These are phyloP conservation scores for Corella eumyota DNA, from an alignment of 23 tunicate species.

Conservation along the genomic window DNA sequence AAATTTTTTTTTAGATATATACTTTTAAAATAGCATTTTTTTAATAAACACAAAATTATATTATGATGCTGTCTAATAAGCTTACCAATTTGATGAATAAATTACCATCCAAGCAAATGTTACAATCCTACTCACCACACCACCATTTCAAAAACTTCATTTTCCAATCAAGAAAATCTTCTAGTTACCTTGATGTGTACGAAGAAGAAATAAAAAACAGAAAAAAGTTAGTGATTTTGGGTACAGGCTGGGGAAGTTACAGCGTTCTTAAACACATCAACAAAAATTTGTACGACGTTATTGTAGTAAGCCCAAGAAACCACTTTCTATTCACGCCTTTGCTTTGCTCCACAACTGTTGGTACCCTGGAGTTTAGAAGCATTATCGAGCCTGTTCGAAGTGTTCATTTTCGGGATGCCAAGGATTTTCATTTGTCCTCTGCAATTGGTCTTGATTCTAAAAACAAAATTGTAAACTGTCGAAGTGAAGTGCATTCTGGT, in stretches of 20 bases:
- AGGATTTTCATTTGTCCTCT: conserved; percentile 70
- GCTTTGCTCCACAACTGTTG: conserved; percentile 88
- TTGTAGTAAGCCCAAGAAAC: conserved; percentile 83
- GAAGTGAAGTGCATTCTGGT: conserved; percentile 46
- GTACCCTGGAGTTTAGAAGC: conserved; percentile 89
- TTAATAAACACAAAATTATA: no score
- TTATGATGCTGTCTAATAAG: no score
- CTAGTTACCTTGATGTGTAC: no score
- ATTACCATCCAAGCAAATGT: no score
- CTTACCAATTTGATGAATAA: no score
- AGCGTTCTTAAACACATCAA: conserved; percentile 65
- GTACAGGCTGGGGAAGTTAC: conserved; percentile 91
- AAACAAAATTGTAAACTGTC: conserved; percentile 29
- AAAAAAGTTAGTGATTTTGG: conserved; percentile 58
- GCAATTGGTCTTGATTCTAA: conserved; percentile 36
- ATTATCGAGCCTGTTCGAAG: conserved; percentile 88
- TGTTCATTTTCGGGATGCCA: conserved; percentile 36
- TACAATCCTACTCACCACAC: no score
- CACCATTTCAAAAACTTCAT: no score
- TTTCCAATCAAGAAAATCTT: no score
- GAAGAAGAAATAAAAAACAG: no score
- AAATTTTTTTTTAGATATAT: no score
- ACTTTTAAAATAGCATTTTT: no score
- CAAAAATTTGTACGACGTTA: conserved; percentile 54
- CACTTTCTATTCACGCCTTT: conserved; percentile 88